Percentiles rank a stretch among this genome's conserved stretches.
Conservation (phyloP, 2,888 invertebrate species). For the Limenitis camilla region DNA sequence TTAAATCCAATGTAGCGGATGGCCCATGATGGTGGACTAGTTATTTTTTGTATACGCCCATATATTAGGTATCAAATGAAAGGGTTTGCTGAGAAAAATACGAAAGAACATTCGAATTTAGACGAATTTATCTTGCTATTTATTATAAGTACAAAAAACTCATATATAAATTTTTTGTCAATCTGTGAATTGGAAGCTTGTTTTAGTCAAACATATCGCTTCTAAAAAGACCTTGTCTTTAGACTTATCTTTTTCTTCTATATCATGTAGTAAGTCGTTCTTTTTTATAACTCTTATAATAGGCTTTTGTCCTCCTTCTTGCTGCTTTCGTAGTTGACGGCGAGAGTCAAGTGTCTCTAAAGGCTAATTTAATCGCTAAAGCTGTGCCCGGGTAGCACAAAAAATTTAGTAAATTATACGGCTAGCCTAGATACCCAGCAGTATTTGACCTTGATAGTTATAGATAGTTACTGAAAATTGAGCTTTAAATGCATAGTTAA, state of each 20-base stretch:
- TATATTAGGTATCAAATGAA: too few relatives aligned
- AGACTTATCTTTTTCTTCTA: neutral
- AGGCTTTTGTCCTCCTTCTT: constrained; percentile 6
- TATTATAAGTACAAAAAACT: too few relatives aligned
- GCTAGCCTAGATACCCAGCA: constrained; percentile 9
- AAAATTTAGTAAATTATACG: constrained; percentile 14
- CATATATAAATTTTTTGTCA: too few relatives aligned
- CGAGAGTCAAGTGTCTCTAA: constrained; percentile 15
- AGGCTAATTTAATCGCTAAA: constrained; percentile 17
- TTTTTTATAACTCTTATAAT: neutral
- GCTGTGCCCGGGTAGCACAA: constrained; percentile 7
- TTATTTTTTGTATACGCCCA: too few relatives aligned
- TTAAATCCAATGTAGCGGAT: too few relatives aligned
- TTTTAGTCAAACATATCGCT: too few relatives aligned
- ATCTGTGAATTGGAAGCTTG: too few relatives aligned
- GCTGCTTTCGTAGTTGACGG: constrained; percentile 5
- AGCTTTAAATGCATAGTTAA: neutral
- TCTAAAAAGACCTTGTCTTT: too few relatives aligned
- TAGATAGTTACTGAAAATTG: neutral
- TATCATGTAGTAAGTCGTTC: neutral
- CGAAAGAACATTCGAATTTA: too few relatives aligned
- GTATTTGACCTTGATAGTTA: constrained; percentile 12
- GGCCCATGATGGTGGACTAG: too few relatives aligned
- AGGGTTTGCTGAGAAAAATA: too few relatives aligned
- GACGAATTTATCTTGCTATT: too few relatives aligned